Conservation (phyloP, 2,113 vertebrate genomes). For the Erythrocercus mccallii region DNA sequence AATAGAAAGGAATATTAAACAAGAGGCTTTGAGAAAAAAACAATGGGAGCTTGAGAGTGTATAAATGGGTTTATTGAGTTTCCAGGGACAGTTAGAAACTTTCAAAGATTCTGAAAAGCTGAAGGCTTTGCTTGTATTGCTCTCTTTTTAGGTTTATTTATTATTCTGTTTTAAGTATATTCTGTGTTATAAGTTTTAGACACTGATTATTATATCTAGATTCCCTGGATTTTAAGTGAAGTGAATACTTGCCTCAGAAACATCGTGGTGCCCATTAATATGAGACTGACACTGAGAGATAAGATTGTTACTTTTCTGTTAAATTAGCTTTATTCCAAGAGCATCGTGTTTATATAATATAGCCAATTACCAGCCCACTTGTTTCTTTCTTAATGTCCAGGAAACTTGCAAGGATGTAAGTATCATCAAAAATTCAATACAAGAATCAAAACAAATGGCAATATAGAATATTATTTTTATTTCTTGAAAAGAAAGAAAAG, state of each 20-base stretch:
- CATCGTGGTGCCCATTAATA: neutral
- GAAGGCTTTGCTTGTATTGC: neutral
- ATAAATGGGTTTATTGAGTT: neutral
- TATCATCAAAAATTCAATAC: neutral
- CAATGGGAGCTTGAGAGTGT: neutral
- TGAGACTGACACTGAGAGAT: neutral
- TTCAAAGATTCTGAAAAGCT: neutral
- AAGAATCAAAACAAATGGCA: neutral
- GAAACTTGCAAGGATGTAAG: neutral
- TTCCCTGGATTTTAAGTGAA: neutral
- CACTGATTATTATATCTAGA: neutral
- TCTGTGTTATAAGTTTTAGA: neutral
- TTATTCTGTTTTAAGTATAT: neutral
- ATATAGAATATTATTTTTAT: neutral
- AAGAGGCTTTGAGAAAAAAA: neutral
- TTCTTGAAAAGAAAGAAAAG: neutral
- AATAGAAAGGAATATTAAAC: neutral
- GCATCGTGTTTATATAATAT: neutral
- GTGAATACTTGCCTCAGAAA: neutral
- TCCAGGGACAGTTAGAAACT: neutral
- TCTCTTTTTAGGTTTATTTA: neutral
- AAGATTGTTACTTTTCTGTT: neutral
- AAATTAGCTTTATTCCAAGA: neutral
- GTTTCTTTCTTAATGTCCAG: neutral
- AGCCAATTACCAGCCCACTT: neutral